Base-by-base conservation (phyloP, 1,140 invertebrate species). In the Ips nitidus region DNA sequence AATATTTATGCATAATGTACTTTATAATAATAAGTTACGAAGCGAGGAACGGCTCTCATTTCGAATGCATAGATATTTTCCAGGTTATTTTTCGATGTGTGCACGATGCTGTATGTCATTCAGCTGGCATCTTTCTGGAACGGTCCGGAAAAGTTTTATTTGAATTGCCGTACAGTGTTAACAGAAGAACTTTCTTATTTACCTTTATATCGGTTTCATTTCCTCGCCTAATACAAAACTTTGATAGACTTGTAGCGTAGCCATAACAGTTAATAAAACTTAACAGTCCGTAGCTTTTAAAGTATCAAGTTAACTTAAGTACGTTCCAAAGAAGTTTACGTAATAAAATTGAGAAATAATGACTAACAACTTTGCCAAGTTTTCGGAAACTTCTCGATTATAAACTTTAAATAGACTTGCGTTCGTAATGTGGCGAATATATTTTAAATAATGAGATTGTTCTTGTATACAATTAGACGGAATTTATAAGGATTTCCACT, bases 1-100 rank as follows among this genome's bases (percentile, higher is more conserved):
- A 61, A 61, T 50, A 61, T 61, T 61, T 61, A 61, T 61, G 59
- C 59, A 61, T 47, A 61, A 61, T 61, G 45, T 61, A 61, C 43
- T 47, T 61, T 61, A 40, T 59, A 59, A 61, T 47, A 61, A 61
- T 61, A 47, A 8, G 41, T 37, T 22, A 50, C 42, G 59, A 47
- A 61, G 43, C 41, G 42, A 61, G 59, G 38, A 61, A 39, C 22
- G 5, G 43, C 39, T 61, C 59, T 61, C 59, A 61, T 61, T 61
- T 61, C 4, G 43, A 50, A 61, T 61, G 59, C 59, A 61, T 61
- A 47, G 59, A 61, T 59, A 59, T 59, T 59, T 59, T 59, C 41
- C 41, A 42, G 40, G 38, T 38, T 50, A 61, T 61, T 47, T 45
- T 61, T 61, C 59, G 59, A 50, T 47, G 59, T 61, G 22, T 61